Conservation (phyloP, 2,113 vertebrate genomes). For the Hydrolagus affinis region DNA sequence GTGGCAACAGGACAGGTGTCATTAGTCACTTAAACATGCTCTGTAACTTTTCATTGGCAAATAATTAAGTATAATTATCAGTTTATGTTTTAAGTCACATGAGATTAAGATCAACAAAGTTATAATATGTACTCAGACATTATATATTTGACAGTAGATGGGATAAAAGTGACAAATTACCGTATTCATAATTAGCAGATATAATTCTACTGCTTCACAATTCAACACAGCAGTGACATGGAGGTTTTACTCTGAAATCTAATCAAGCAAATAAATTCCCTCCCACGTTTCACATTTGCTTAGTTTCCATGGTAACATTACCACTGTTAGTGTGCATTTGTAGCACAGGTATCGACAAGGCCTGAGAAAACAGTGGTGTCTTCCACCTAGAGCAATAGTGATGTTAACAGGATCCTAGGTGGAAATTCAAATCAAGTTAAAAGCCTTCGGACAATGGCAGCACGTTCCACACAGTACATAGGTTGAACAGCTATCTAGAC, state of each 20-base stretch:
- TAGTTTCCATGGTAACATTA: background rate
- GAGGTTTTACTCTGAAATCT: background rate
- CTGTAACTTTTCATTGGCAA: no score
- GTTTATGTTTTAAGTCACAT: no score
- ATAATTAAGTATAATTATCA: no score
- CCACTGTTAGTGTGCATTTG: background rate
- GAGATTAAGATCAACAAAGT: no score
- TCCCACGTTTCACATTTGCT: background rate
- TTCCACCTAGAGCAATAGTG: background rate
- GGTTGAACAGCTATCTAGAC: background rate
- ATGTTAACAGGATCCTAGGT: background rate
- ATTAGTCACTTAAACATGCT: no score
- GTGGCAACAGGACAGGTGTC: no score
- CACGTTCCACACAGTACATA: background rate
- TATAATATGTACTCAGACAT: no score
- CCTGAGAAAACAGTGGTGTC: background rate
- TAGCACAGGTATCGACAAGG: background rate
- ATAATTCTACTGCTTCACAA: background rate
- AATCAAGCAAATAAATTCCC: background rate
- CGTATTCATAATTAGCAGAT: no score
- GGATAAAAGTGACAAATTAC: no score
- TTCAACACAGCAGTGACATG: background rate
- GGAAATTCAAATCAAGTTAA: background rate
- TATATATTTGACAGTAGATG: no score
- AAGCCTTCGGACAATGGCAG: background rate